Evolutionary conservation across 2,797 vertebrate genomes (phyloP).

Genomic region (Anomalospiza imberbis): DNA sequence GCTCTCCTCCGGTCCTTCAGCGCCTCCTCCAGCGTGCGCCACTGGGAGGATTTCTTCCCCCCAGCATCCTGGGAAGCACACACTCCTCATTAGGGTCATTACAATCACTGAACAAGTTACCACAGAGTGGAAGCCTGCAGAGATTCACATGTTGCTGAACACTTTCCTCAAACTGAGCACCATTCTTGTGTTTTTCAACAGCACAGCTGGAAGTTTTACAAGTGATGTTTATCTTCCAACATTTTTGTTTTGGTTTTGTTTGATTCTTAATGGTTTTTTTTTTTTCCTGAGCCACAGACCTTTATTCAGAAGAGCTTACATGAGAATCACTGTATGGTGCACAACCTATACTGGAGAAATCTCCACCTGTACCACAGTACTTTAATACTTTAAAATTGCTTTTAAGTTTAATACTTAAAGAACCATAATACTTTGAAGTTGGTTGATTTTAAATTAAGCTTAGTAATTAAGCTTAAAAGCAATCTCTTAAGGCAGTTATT

Average conservation of each 20-base stretch:
- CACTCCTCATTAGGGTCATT: background rate
- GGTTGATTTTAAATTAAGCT: background rate
- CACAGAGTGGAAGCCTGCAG: background rate
- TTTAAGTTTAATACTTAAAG: background rate
- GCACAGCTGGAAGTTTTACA: background rate
- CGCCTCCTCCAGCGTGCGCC: conserved; percentile 88
- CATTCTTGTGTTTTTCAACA: background rate
- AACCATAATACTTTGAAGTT: background rate
- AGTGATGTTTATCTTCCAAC: background rate
- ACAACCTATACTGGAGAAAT: background rate
- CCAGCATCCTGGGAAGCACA: conserved; percentile 74
- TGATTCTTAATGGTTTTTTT: background rate
- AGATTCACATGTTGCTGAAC: background rate
- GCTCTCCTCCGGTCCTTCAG: conserved; percentile 82
- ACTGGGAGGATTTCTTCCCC: conserved; percentile 86
- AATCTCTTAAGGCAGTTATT: background rate
- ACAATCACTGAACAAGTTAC: background rate
- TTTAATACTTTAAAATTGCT: background rate
- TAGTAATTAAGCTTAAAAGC: background rate
- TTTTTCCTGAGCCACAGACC: background rate
- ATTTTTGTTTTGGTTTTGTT: background rate
- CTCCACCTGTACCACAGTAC: background rate
- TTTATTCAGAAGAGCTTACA: background rate
- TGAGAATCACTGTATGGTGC: background rate
- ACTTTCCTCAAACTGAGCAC: background rate